phyloP scores from a whole-genome alignment of 2,113 vertebrate species.

The Xenopus laevis region DNA sequence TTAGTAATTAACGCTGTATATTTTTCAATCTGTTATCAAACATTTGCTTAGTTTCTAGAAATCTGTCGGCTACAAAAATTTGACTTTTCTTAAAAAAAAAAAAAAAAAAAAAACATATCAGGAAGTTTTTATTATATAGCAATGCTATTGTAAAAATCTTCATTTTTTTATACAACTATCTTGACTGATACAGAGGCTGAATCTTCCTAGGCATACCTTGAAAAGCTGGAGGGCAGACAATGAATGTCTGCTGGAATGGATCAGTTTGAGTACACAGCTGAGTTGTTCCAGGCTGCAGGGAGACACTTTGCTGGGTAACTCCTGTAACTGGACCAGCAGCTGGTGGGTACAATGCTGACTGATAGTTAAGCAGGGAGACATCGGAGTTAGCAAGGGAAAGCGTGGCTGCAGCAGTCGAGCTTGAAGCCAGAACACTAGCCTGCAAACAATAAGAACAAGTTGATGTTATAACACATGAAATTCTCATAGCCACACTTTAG shows the following conservation, averaged over 20 bases:
- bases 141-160: too few species aligned
- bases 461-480: too few species aligned
- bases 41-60: too few species aligned
- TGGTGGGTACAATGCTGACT: conserved; percentile 90
- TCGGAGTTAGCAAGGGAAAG: conserved; percentile 88
- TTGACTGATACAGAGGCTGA: too few species aligned
- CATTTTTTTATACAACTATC: too few species aligned
- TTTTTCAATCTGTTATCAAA: too few species aligned
- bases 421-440: conserved; percentile 73
- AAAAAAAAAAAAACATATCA: too few species aligned
- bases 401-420: conserved; percentile 80
- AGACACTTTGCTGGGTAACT: conserved; percentile 85
- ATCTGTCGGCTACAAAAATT: too few species aligned
- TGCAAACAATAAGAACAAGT: conserved; percentile 42
- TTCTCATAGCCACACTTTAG: too few species aligned
- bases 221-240: conserved; percentile 93
- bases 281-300: conserved; percentile 84
- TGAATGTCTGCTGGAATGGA: conserved; percentile 96
- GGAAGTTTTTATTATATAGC: too few species aligned
- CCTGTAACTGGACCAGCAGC: conserved; percentile 91
- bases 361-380: conserved; percentile 89
- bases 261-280: conserved; percentile 92
- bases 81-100: too few species aligned
- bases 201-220: conserved; percentile 73
- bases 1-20: too few species aligned